Base-by-base conservation (phyloP, 2,113 vertebrate genomes). In the Chaetodon auriga region DNA sequence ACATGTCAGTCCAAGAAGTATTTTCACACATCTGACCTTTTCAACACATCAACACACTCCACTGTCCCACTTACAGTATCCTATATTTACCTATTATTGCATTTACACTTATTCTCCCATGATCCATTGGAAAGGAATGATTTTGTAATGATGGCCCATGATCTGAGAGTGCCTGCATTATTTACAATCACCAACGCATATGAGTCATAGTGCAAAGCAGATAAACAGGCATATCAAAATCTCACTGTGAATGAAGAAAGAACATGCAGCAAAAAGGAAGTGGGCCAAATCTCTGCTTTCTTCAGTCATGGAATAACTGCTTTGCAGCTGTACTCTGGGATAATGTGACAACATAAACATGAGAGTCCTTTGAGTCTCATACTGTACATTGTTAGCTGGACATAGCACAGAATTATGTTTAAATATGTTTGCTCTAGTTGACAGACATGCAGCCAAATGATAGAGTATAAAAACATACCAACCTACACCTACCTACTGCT, bases 171-270 rank as follows among this genome's bases (percentile, higher is more conserved):
- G 19, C 1, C 25, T 68, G 57, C 41, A 30, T 46, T 72, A 19
- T 68, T 79, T 69, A 61, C 45, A 65, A 21, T 80, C 43, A 70
- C 30, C 3, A 1, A 60, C 1, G 9, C 58, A 58, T 6, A 55
- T 48, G 63, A 80, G 30, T 80, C 62, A 72, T 15, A 21, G 21
- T 45, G 13, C 54, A 55, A 16, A 68, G 16, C 35, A 58, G 25
- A 12, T 45, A 63, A 62, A 62, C 8, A 58, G 25, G 55, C 14
- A 19, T 12, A 19, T 58, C 2, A 18, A 5, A 51, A 23, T 45
- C 12, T 62, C 11, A 35, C 57, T 55, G n/a, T 53, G 35, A 54
- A 55, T 36, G 1, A 7, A 49, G 18, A 35, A 61, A 69, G 21
- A 21, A 45, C 16, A n/a, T 13, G 48, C 23, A n/a, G 48, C 16